Evolutionary conservation across 2,888 invertebrate genomes (phyloP), one percentile per base, ranked within the genome.

Genomic region (Caenorhabditis panamensis): DNA sequence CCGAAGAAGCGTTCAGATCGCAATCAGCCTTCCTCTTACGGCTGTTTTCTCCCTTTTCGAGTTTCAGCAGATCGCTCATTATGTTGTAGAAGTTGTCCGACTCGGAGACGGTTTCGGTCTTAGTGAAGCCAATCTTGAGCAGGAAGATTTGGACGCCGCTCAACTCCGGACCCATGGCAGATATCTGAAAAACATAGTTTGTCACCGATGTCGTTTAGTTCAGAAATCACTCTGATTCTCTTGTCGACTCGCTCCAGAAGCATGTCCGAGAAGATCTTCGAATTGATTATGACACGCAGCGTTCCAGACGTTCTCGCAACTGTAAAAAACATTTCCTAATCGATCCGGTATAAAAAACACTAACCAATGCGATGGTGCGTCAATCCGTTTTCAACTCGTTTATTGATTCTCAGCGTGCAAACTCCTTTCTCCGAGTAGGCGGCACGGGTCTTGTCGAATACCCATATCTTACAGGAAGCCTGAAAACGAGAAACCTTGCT

Each of bases 281-380:
- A 88, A 63, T 90, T 90, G 26, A 90, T 86, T 9, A 89, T 77
- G 11, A 90, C 88, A 31, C 85, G 83, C 53, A 89, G 88, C 47
- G 82, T 89, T 11, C 90, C 90, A 24, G 87, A 72, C 2, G 88
- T 86, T 51, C 90, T 84, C 16, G 88, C 90, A 28, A 90, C 89
- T 90, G 63, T 53, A 84, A 84, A 71, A 37, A 36, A 41, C 20
- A 41, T 71, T 11, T 16, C 20, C 41, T 20, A 54, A 24, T 26
- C 0, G 31, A 31, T n/a, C n/a, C n/a, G n/a, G n/a, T n/a, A n/a
- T 20, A 4, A 44, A 41, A 37, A 28, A 28, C 8, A 53, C 53
- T 28, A 59, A 83, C 85, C 76, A 41, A 86, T 84, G 69, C 86
- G 58, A 66, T 83, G 68, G 41, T 84, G 83, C 6, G 63, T 72